Percentiles rank a stretch among this genome's conserved stretches.
Conservation (phyloP, 2,888 invertebrate species). For the Drosophila pegasa region DNA sequence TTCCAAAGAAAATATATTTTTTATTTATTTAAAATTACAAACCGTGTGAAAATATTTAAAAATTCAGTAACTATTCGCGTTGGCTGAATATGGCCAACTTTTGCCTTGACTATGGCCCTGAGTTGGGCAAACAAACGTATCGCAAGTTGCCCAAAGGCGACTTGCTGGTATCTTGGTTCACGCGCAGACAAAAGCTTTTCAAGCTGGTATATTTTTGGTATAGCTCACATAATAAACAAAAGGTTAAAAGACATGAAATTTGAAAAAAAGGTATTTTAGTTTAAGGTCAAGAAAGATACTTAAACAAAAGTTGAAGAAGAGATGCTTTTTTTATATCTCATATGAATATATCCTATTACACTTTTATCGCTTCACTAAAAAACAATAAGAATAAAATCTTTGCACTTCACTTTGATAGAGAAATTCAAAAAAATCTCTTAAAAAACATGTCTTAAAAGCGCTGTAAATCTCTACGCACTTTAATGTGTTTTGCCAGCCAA, state of each 20-base stretch:
- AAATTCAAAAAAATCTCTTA: conserved; percentile 7
- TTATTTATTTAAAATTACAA: not conserved
- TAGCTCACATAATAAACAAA: not conserved
- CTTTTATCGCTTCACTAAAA: not conserved
- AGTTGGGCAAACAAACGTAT: not conserved
- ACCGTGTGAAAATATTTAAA: not conserved
- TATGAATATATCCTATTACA: not conserved
- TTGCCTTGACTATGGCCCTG: not conserved
- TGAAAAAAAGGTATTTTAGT: not conserved
- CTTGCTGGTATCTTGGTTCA: not conserved
- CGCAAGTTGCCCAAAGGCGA: not conserved
- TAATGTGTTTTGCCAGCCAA: conserved; percentile 56
- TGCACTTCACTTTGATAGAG: not conserved
- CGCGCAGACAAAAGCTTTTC: not conserved
- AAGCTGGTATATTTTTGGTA: not conserved
- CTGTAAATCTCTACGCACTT: conserved; percentile 39
- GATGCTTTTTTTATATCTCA: too few species aligned
- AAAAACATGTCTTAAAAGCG: not conserved
- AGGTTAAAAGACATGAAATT: not conserved
- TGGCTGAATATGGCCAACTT: not conserved
- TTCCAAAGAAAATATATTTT: too few species aligned
- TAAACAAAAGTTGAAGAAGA: not conserved
- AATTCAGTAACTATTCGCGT: not conserved
- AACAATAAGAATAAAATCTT: not conserved
- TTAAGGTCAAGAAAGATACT: not conserved